Percentiles rank a stretch among this genome's conserved stretches.
Evolutionary conservation across 1,140 invertebrate genomes (phyloP).

Genomic region (Schmidtea mediterranea): DNA sequence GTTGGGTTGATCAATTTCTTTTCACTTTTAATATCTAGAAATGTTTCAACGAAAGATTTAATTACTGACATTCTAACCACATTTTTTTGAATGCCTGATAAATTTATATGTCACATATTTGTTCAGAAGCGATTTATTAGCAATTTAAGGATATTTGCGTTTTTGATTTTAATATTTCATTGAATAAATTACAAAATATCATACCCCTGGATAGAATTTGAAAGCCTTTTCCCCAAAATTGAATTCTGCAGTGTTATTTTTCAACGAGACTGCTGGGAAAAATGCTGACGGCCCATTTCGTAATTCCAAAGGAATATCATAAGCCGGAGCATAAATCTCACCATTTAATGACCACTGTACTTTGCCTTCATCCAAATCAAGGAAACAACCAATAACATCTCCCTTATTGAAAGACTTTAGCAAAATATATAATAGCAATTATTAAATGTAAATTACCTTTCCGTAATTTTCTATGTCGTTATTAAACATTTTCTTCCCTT

Average conservation of each 20-base stretch:
- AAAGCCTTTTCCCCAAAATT: slow-evolving; percentile 4
- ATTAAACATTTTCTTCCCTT: slow-evolving; percentile 2
- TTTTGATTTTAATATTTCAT: too few relatives aligned
- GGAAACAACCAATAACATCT: slow-evolving; percentile 6
- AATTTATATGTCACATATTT: too few relatives aligned
- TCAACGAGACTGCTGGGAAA: slow-evolving; percentile 2
- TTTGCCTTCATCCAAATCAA: neutral
- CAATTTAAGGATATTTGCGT: too few relatives aligned
- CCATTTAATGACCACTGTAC: slow-evolving; percentile 2
- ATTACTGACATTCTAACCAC: too few relatives aligned
- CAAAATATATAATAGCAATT: neutral
- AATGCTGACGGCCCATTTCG: neutral
- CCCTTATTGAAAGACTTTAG: neutral
- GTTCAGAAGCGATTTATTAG: too few relatives aligned
- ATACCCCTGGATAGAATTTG: slow-evolving; percentile 4
- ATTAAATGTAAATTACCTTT: neutral
- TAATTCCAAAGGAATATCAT: neutral
- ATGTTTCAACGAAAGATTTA: too few relatives aligned
- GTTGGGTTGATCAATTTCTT: too few relatives aligned
- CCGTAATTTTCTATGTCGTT: slow-evolving; percentile 1
- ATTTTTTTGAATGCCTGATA: too few relatives aligned
- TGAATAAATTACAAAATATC: neutral
- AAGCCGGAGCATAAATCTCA: neutral
- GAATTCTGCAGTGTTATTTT: neutral
- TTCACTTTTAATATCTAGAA: too few relatives aligned